Evolutionary conservation across 2,113 vertebrate species (phyloP), one percentile per base, ranked within the genome.

Genomic region (Thalassarche chlororhynchos): DNA sequence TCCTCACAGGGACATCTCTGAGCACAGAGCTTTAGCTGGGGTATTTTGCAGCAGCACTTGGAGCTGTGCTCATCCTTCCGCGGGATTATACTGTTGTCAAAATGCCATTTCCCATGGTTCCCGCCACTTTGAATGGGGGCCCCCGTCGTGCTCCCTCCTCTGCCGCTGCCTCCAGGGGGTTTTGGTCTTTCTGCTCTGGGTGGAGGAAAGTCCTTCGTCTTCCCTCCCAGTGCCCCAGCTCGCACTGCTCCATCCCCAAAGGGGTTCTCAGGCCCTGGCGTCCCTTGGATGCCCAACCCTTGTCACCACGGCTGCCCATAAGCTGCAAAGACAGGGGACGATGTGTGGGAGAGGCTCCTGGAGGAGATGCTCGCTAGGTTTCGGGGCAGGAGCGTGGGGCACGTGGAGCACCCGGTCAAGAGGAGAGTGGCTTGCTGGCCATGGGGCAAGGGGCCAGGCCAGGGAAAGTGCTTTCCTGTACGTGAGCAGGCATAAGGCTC

Each of bases 81-180:
- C 0, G 2, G n/a, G 17, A 8, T 28, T 34, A 25, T 5, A 31
- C 31, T 58, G 31, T 51, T 51, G 31, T 25, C 25, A 68, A 84
- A 96, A 68, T 23, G 21, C 23, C 14, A 2, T 20, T 65, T 49
- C n/a, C 11, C 24, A 12, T 25, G 4, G 5, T 10, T 85, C 42
- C 29, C 1, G 1, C n/a, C 60, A 52, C 34, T 54, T 34, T 36
- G 36, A 49, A 70, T 5, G 9, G 44, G 16, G 14, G 4, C 0
- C 6, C 18, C 8, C 0, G 0, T 34, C 6, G 3, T 38, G 44
- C 9, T 55, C 20, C 14, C 20, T 82, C 17, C 36, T 58, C 72
- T 69, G 26, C 34, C 2, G 1, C 21, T n/a, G 19, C 24, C 15
- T 74, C 29, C 36, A 38, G 29, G 4, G 13, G 9, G 3, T 49